These are phyloP conservation scores for Melierax canorus DNA, from an alignment of 2,113 vertebrate species.

Conservation along the genomic window DNA sequence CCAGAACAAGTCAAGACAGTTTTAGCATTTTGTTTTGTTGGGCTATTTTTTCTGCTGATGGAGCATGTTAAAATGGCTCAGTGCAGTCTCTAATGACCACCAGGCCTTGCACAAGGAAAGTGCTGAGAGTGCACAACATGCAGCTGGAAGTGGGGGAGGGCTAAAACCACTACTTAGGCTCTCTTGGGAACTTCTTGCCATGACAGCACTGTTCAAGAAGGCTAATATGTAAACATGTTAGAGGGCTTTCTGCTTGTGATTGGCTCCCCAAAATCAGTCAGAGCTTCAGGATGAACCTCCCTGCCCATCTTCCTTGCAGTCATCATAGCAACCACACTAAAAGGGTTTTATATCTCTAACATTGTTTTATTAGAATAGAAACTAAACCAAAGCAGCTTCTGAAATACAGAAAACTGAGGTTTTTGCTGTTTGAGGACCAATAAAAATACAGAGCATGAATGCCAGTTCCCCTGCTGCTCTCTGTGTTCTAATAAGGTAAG, in stretches of 20 bases:
- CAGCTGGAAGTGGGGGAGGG: background rate
- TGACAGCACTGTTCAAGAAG: background rate
- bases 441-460: background rate
- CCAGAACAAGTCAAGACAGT: background rate
- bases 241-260: background rate
- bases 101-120: background rate
- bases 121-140: background rate
- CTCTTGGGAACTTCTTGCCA: background rate
- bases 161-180: background rate
- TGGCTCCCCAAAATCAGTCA: background rate
- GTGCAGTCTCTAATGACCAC: background rate
- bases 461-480: background rate
- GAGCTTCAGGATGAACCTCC: background rate
- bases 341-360: background rate
- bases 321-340: background rate
- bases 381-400: background rate
- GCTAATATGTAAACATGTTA: background rate
- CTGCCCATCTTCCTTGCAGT: background rate
- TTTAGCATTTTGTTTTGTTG: background rate
- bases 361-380: background rate
- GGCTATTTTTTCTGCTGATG: background rate
- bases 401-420: background rate
- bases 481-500: background rate
- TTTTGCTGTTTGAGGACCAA: background rate
- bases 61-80: background rate